Evolutionary conservation across 2,797 vertebrate species (phyloP), one percentile per base, ranked within the genome.

Genomic region (Pristis pectinata): DNA sequence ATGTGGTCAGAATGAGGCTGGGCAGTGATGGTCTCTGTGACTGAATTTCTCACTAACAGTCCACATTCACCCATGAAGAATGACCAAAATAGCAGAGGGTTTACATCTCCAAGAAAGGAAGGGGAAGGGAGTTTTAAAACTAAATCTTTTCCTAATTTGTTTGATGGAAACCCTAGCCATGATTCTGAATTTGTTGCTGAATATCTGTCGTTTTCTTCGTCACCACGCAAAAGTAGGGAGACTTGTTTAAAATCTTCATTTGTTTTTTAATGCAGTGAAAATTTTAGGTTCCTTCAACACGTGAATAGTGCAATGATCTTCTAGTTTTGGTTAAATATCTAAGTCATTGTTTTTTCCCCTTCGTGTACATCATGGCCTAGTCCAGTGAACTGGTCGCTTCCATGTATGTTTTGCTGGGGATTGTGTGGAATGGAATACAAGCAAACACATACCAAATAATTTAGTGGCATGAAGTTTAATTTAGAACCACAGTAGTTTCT

Each of bases 391-490:
- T 67, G 59, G 8, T 91, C 24, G 10, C n/a, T 67, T 64, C 56
- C 59, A 37, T 22, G 5, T 37, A 19, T 64, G 87, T 22, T 91
- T 91, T 91, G 27, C 30, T 9, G 19, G 87, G n/a, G n/a, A 37
- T 37, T 22, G 3, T 67, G 37, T 91, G 59, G 19, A 91, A 37
- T 87, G 64, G 87, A 91, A 91, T 91, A 22, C n/a, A 91, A 24
- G 37, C n/a, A 19, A 61, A 24, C n/a, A 67, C n/a, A 64, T 91
- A 24, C 30, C 59, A 37, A 91, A 91, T 91, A 91, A 56, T 87
- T 87, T 87, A 87, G 91, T 91, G n/a, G 24, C 87, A 64, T 91
- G 87, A 61, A 91, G 87, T 91, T 91, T 37, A 67, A n/a, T 91
- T 64, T 37, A 44, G 37, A 91, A 37, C 59, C n/a, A 24, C 87